These are phyloP conservation scores for Miltochrista miniata DNA, from an alignment of 2,888 invertebrate genomes.

Conservation along the genomic window DNA sequence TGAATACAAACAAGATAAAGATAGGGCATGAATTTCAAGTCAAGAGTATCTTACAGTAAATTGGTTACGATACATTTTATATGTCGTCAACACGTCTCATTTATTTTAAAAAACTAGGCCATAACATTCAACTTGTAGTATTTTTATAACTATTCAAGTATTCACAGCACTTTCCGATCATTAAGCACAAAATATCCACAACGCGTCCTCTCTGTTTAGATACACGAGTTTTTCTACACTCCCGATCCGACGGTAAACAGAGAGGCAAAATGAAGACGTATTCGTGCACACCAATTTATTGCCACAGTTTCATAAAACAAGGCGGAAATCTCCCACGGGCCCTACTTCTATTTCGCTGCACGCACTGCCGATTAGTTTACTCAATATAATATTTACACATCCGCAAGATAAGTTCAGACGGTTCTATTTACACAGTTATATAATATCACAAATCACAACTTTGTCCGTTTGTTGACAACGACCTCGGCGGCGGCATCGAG, in stretches of 20 bases:
- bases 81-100: slow-evolving; percentile 17
- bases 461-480: slow-evolving; percentile 75
- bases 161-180: slow-evolving; percentile 24
- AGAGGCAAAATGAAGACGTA: slow-evolving; percentile 45
- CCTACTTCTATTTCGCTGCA: slow-evolving; percentile 38
- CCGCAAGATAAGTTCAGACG: slow-evolving; percentile 16
- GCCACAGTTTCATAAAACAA: slow-evolving; percentile 38
- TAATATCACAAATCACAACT: slow-evolving; percentile 60
- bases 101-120: slow-evolving; percentile 31
- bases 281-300: slow-evolving; percentile 42
- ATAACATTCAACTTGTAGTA: slow-evolving; percentile 11
- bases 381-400: slow-evolving; percentile 45
- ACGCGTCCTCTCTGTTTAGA: slow-evolving; percentile 27
- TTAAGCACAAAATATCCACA: slow-evolving; percentile 30
- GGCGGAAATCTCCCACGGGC: slow-evolving; percentile 42
- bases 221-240: slow-evolving; percentile 41
- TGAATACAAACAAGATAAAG: slow-evolving; percentile 19
- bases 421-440: slow-evolving; percentile 43
- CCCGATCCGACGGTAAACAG: slow-evolving; percentile 44
- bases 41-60: slow-evolving; percentile 23
- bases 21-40: slow-evolving; percentile 11
- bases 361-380: slow-evolving; percentile 30
- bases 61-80: slow-evolving; percentile 16
- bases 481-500: slow-evolving; percentile 68
- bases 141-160: not conserved